Evolutionary conservation across 1,140 invertebrate genomes (phyloP), one percentile per base, ranked within the genome.

Genomic region (Ceratina japonica): DNA sequence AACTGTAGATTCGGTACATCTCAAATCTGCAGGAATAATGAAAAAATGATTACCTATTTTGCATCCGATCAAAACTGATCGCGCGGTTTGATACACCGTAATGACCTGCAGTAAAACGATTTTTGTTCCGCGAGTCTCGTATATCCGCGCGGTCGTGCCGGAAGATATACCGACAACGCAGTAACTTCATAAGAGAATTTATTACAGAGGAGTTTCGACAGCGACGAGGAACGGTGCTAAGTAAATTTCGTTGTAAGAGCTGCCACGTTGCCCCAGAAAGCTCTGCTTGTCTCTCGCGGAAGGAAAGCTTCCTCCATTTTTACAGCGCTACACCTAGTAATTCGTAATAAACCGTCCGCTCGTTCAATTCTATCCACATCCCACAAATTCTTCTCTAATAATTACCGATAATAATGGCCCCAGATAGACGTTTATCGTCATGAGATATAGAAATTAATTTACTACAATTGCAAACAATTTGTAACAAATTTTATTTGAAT

Each of bases 191-290:
- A 75, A 75, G 37, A 51, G 62, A 66, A 66, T 75, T 75, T 56
- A 75, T 44, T 56, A 56, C 13, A 31, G 27, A 10, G 27, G 27
- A 18, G 51, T 15, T 18, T 65, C n/a, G 58, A 74, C 49, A 63
- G n/a, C 18, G 20, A 18, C n/a, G 58, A 3, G 22, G 27, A 44
- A 51, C 58, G 22, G 37, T 10, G 31, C 74, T 69, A 69, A 61
- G 64, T 76, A 76, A 76, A 76, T 69, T 76, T 69, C 64, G 51
- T 20, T 69, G 74, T 61, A 44, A 24, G 3, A 51, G 37, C 74
- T 51, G 3, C 20, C 54, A 54, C 51, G 63, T 54, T 31, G 18
- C 15, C 18, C 64, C 16, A 16, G 22, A 61, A 44, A 52, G 37
- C 52, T 68, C 64, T 20, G 18, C 59, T 31, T 44, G 22, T 31